phyloP scores from a whole-genome alignment of 1,140 invertebrate species.

The Dryas iulia region DNA sequence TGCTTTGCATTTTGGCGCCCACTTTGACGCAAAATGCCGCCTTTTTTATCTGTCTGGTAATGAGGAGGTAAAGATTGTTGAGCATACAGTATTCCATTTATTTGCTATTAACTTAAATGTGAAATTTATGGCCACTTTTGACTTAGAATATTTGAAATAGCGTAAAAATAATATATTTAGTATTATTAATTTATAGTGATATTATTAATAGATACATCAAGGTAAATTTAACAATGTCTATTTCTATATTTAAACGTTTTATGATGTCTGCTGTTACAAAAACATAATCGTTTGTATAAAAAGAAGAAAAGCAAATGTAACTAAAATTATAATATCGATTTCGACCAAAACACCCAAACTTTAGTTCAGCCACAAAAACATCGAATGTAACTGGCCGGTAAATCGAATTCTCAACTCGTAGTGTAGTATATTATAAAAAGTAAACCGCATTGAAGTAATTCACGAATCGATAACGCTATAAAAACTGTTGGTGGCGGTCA shows the following conservation, averaged over 20 bases:
- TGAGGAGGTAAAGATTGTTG: neutral
- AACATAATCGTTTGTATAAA: neutral
- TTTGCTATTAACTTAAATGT: too few relatives aligned
- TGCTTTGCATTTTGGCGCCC: constrained; percentile 54
- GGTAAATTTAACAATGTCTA: too few relatives aligned
- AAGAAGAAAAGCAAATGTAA: neutral
- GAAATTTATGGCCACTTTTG: too few relatives aligned
- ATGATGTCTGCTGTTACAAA: neutral
- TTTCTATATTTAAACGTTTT: neutral
- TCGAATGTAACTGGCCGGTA: constrained; percentile 35
- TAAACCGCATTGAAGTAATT: constrained; percentile 38
- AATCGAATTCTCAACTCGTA: constrained; percentile 39
- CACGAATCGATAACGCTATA: constrained; percentile 39
- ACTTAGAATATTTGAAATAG: too few relatives aligned
- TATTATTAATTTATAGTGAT: too few relatives aligned
- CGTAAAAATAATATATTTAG: too few relatives aligned
- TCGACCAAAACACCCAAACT: neutral
- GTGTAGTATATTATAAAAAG: constrained; percentile 30
- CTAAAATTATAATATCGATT: neutral
- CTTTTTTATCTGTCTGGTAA: constrained; percentile 11
- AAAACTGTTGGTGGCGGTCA: constrained; percentile 45
- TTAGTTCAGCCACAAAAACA: constrained; percentile 16
- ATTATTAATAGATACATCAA: too few relatives aligned
- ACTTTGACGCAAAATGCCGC: constrained; percentile 41
- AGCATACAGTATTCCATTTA: neutral